phyloP scores from a whole-genome alignment of 2,797 vertebrate species.

The Gymnothorax javanicus region DNA sequence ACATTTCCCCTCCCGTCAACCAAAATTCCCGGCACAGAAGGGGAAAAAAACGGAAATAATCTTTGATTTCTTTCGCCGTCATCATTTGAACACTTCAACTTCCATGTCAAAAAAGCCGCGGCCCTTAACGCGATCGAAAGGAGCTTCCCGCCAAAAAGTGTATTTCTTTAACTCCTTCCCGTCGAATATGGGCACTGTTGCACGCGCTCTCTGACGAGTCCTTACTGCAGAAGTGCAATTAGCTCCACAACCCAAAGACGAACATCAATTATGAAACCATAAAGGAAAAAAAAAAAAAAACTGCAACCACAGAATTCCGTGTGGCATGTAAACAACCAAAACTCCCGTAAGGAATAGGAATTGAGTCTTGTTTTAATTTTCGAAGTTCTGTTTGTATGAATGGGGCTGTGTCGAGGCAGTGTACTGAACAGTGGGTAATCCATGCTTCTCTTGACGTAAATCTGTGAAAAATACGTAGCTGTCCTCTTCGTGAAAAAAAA shows the following conservation, averaged over 20 bases:
- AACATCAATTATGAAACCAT: constrained; percentile 36
- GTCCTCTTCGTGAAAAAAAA: constrained; percentile 63
- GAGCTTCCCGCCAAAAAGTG: constrained; percentile 51
- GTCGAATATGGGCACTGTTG: constrained; percentile 42
- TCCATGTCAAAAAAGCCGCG: constrained; percentile 46
- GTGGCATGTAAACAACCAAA: constrained; percentile 84
- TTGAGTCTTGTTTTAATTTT: constrained; percentile 65
- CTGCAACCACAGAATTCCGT: constrained; percentile 75
- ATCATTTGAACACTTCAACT: constrained; percentile 45
- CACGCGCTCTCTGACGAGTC: constrained; percentile 21
- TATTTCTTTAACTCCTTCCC: constrained; percentile 52
- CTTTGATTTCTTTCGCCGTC: constrained; percentile 52
- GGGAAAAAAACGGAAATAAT: constrained; percentile 56
- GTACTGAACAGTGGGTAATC: constrained; percentile 75
- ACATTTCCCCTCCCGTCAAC: constrained; percentile 30
- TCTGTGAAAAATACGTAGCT: constrained; percentile 56
- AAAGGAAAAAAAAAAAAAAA: constrained; percentile 41
- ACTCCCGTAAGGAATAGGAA: constrained; percentile 82
- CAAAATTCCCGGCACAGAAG: constrained; percentile 9
- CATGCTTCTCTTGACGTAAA: constrained; percentile 53
- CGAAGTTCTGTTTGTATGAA: constrained; percentile 67
- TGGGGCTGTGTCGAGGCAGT: constrained; percentile 83
- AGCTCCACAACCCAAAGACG: constrained; percentile 35
- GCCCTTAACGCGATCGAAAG: constrained; percentile 49
- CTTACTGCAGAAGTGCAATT: constrained; percentile 17